A percentile compares a stretch with the other conserved stretches of the same genome.
phyloP scores from a whole-genome alignment of 2,797 vertebrate genomes.

The Uromys caudimaculatus region DNA sequence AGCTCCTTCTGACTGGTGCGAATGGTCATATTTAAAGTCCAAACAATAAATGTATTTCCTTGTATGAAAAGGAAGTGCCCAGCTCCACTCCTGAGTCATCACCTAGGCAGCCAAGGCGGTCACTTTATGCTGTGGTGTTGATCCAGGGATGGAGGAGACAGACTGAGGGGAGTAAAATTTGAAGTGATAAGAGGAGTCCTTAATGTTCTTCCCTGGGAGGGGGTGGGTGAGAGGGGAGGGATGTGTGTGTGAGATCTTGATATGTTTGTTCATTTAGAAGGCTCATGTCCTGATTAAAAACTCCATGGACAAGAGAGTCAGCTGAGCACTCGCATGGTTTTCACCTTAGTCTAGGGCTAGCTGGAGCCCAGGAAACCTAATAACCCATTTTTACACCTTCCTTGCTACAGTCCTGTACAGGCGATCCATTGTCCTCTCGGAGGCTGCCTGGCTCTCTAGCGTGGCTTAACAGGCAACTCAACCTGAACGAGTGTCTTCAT shows the following conservation, averaged over 20 bases:
- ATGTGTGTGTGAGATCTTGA: slow-evolving; percentile 9
- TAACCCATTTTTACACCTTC: slow-evolving; percentile 33
- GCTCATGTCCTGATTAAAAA: slow-evolving; percentile 47
- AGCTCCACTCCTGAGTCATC: slow-evolving; percentile 43
- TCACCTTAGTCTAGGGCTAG: slow-evolving; percentile 6
- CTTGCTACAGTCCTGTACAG: slow-evolving; percentile 48
- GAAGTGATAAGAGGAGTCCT: neutral
- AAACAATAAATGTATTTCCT: slow-evolving; percentile 57
- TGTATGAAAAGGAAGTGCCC: slow-evolving; percentile 53
- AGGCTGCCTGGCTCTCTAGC: slow-evolving; percentile 52
- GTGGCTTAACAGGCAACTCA: slow-evolving; percentile 65
- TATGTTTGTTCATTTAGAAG: slow-evolving; percentile 37
- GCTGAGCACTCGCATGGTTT: neutral
- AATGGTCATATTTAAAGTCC: slow-evolving; percentile 47
- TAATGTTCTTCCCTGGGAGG: slow-evolving; percentile 8
- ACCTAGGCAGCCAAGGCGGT: slow-evolving; percentile 50
- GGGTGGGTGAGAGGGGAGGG: neutral
- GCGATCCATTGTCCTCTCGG: slow-evolving; percentile 61
- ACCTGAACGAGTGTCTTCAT: slow-evolving; percentile 47
- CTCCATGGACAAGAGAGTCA: neutral
- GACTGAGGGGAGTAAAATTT: slow-evolving; percentile 42
- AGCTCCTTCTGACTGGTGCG: slow-evolving; percentile 47
- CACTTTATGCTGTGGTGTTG: neutral
- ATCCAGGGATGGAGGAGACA: neutral
- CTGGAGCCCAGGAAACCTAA: slow-evolving; percentile 34